Conservation (phyloP, 1,140 invertebrate genomes). For the Penaeus chinensis region DNA sequence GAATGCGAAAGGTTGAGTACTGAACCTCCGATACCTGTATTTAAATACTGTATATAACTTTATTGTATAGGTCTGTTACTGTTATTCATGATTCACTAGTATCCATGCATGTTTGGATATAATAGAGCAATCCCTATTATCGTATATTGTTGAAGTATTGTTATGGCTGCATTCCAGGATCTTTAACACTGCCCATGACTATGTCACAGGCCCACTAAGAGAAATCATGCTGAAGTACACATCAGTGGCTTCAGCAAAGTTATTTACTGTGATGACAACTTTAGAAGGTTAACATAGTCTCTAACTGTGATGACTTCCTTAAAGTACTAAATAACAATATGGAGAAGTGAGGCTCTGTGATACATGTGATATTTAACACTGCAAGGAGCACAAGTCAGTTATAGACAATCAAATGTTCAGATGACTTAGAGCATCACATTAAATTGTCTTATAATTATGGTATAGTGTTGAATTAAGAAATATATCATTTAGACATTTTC, state of each 20-base stretch:
- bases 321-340: background rate
- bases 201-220: background rate
- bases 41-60: no score
- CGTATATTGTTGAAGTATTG: no score
- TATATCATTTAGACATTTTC: no score
- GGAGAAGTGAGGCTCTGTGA: constrained; percentile 16
- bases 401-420: constrained; percentile 22
- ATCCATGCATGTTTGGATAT: no score
- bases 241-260: background rate
- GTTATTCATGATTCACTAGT: no score
- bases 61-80: no score
- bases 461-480: no score
- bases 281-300: background rate
- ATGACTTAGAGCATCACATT: background rate
- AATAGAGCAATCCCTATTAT: no score
- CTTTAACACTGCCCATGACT: constrained; percentile 6
- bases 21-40: no score
- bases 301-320: constrained; percentile 4
- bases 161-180: background rate
- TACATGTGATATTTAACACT: constrained; percentile 27
- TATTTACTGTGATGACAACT: constrained; percentile 18
- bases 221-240: background rate
- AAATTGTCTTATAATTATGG: background rate
- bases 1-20: no score
- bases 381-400: constrained; percentile 28